Evolutionary conservation across 2,888 invertebrate genomes (phyloP).

Genomic region (Boloria euphrosyne): DNA sequence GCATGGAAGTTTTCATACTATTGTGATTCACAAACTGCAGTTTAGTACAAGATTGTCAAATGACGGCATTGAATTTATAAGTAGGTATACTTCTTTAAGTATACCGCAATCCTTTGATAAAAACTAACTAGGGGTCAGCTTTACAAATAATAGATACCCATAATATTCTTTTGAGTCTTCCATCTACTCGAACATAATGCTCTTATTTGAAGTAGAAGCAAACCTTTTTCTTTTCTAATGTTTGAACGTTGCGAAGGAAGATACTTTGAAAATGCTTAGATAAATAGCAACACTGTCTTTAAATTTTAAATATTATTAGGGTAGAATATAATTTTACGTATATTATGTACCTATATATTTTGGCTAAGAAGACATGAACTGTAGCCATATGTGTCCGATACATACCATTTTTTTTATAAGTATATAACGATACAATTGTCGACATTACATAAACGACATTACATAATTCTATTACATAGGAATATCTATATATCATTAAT

Average conservation of each 20-base stretch:
- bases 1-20: background rate
- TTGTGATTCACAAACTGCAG: background rate
- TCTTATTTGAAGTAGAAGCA: conserved; percentile 47
- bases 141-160: conserved; percentile 48
- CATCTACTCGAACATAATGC: conserved; percentile 47
- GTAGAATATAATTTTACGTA: no score
- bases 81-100: no score
- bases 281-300: conserved; percentile 21
- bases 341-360: no score
- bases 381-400: no score
- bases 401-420: no score
- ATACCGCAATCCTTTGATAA: conserved; percentile 43
- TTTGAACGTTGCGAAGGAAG: conserved; percentile 21
- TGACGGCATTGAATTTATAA: conserved; percentile 35
- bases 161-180: conserved; percentile 47
- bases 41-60: background rate
- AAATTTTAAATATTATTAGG: background rate
- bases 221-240: conserved; percentile 37
- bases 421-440: no score
- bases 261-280: conserved; percentile 24
- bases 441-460: no score
- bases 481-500: no score
- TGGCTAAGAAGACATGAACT: no score
- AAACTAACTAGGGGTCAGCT: conserved; percentile 45
- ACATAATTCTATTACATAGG: no score